phyloP scores from a whole-genome alignment of 2,797 vertebrate genomes.

The Acestrorhynchus altus region DNA sequence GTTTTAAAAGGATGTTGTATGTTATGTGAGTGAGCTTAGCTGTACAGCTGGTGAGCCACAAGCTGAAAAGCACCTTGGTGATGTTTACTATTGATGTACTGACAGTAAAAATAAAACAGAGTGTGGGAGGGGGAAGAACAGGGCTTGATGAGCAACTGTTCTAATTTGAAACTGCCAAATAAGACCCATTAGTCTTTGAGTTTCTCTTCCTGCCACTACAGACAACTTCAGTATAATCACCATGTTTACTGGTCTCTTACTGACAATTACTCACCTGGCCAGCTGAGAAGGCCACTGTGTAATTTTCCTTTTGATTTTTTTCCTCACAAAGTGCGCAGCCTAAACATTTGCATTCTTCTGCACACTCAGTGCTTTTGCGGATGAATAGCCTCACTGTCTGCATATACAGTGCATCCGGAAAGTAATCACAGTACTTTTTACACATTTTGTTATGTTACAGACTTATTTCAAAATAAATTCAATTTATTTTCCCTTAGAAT shows the following conservation, averaged over 20 bases:
- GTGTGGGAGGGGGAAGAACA: conserved; percentile 21
- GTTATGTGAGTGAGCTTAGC: background rate
- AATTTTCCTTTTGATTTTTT: conserved; percentile 72
- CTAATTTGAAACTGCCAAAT: conserved; percentile 32
- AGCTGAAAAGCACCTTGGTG: conserved; percentile 57
- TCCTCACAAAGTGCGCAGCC: conserved; percentile 65
- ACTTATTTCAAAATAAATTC: too few species aligned
- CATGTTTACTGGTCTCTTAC: conserved; percentile 66
- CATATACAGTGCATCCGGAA: too few species aligned
- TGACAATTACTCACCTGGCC: conserved; percentile 74
- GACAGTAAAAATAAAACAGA: conserved; percentile 55
- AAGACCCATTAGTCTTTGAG: conserved; percentile 23
- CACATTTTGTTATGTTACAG: too few species aligned
- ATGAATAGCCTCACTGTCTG: background rate
- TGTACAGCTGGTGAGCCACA: conserved; percentile 39
- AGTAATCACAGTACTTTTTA: too few species aligned
- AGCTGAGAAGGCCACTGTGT: conserved; percentile 70
- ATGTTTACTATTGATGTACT: conserved; percentile 60
- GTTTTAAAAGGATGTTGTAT: conserved; percentile 44
- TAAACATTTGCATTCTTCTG: conserved; percentile 77
- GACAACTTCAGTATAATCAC: conserved; percentile 61
- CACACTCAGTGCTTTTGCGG: background rate
- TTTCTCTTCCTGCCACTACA: conserved; percentile 4
- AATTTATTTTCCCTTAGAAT: too few species aligned
- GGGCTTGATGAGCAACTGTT: conserved; percentile 22